Base-by-base conservation (phyloP, 2,888 invertebrate species). In the Chaitophorus viminalis region DNA sequence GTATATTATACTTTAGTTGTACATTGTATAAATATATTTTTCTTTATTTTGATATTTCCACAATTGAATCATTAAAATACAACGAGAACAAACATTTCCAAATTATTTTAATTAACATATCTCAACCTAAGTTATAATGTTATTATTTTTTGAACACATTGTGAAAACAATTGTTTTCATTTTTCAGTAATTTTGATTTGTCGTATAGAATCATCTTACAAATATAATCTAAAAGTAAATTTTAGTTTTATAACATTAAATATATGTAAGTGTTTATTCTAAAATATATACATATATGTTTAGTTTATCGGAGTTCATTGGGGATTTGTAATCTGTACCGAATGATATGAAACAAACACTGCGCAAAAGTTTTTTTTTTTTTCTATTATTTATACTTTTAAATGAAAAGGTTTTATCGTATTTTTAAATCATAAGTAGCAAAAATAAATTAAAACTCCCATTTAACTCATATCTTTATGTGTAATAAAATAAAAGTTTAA, bases 341-440 rank as follows among this genome's bases (percentile, higher is more conserved):
- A 70, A 82, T 17, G 52, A n/a, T 33, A 72, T 72, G 25, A 29
- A 72, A 82, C 72, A 72, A 82, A 54, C n/a, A 54, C 54, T 54
- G 5, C 2, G n/a, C 18, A 65, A 72, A 82, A 25, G 70, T 72
- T 82, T 72, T 68, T 82, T 81, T 36, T 82, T 72, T 72, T 46
- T 72, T 81, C 54, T 82, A 72, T 82, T 72, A 82, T 82, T 82
- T 82, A 72, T 72, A 82, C n/a, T 72, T 82, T 82, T 54, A 82
- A 72, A 72, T 54, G 33, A 82, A 72, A 52, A 72, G 33, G 79
- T 81, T 82, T 72, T 72, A 82, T 82, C 72, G 18, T n/a, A 6
- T n/a, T 72, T 11, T 21, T 14, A 33, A 52, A 82, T 82, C 54
- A 33, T 29, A 33, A 82, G 72, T 25, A 9, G 52, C 9, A 33